Evolutionary conservation across 2,797 vertebrate genomes (phyloP).

Genomic region (Alfaro cultratus): DNA sequence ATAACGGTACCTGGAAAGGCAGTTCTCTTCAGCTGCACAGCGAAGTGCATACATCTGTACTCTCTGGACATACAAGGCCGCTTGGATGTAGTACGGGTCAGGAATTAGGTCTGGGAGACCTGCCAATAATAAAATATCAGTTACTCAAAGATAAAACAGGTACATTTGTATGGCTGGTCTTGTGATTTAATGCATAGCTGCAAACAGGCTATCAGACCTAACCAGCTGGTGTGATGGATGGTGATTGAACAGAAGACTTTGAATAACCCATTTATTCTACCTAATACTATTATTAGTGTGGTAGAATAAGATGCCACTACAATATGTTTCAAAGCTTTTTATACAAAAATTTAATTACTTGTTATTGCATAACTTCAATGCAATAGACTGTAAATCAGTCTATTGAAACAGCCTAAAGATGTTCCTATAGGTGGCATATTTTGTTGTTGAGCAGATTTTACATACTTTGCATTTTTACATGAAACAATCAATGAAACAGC

Average conservation of each 20-base stretch:
- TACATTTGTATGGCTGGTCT: neutral
- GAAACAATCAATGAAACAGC: neutral
- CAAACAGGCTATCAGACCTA: neutral
- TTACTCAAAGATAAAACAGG: neutral
- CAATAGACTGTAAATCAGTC: neutral
- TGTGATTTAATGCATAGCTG: neutral
- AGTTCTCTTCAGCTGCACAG: slow-evolving; percentile 87
- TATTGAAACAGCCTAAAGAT: too few species aligned
- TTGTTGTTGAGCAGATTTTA: neutral
- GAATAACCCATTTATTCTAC: neutral
- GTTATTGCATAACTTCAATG: neutral
- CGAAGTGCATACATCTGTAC: slow-evolving; percentile 85
- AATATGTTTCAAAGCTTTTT: too few species aligned
- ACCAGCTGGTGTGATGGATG: neutral
- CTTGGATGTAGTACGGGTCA: slow-evolving; percentile 85
- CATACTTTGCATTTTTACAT: neutral
- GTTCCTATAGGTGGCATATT: neutral
- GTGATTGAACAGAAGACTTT: neutral
- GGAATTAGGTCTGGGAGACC: slow-evolving; percentile 86
- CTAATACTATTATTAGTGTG: neutral
- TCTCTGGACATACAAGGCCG: slow-evolving; percentile 83
- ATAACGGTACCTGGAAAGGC: slow-evolving; percentile 80
- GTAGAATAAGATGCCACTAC: neutral
- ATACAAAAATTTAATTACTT: neutral
- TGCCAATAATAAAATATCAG: slow-evolving; percentile 41